Evolutionary conservation across 1,140 invertebrate genomes (phyloP).

Genomic region (Drosophila insularis): DNA sequence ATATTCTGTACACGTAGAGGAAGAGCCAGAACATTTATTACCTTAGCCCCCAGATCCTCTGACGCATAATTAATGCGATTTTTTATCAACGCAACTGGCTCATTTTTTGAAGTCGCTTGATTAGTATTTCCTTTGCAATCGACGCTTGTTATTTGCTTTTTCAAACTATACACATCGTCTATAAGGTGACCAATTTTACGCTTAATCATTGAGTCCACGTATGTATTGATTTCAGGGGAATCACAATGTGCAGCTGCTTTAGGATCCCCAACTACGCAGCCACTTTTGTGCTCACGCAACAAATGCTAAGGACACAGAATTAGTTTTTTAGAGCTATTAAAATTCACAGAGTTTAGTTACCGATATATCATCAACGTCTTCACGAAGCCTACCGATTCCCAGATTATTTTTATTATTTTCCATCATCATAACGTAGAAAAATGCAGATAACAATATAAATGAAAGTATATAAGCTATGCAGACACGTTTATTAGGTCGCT

Average conservation of each 20-base stretch:
- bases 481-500: constrained; percentile 19
- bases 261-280: background rate
- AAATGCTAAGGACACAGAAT: constrained; percentile 9
- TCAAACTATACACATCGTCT: constrained; percentile 66
- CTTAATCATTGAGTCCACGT: constrained; percentile 55
- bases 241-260: constrained; percentile 5
- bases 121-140: constrained; percentile 3
- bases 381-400: constrained; percentile 20
- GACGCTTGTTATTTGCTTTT: constrained; percentile 29
- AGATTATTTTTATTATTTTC: constrained; percentile 27
- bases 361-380: constrained; percentile 48
- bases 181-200: constrained; percentile 48
- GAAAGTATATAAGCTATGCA: constrained; percentile 41
- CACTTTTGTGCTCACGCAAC: constrained; percentile 9
- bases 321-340: too few relatives aligned
- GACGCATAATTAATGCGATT: constrained; percentile 62
- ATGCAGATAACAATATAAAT: constrained; percentile 32
- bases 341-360: constrained; percentile 18
- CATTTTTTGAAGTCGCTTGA: background rate
- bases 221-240: constrained; percentile 35
- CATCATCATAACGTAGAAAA: constrained; percentile 50
- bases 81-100: background rate
- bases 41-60: constrained; percentile 58
- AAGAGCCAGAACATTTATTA: constrained; percentile 35
- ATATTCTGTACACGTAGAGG: constrained; percentile 43